Conservation (phyloP, 1,140 invertebrate species). For the Macrocentrus cingulum region DNA sequence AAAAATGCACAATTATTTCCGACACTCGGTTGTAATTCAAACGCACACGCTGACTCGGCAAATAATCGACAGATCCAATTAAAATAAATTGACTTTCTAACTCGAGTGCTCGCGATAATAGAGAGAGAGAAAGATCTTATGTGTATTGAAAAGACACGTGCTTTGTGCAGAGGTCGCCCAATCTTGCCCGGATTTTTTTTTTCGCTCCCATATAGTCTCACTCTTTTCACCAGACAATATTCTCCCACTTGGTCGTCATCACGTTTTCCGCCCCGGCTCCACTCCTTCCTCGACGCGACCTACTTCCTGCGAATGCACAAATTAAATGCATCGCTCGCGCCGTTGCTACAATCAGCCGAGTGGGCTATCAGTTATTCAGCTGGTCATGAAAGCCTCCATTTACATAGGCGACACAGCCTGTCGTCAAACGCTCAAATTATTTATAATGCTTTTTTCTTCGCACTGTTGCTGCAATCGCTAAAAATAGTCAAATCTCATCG, state of each 20-base stretch:
- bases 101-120: neutral
- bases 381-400: slow-evolving; percentile 28
- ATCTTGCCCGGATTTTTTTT: neutral
- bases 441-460: slow-evolving; percentile 21
- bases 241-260: slow-evolving; percentile 12
- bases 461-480: neutral
- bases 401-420: slow-evolving; percentile 26
- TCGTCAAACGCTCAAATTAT: slow-evolving; percentile 25
- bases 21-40: too few species aligned
- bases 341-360: slow-evolving; percentile 26
- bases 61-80: too few species aligned
- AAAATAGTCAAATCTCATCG: too few species aligned
- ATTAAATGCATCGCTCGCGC: slow-evolving; percentile 28
- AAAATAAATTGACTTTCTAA: too few species aligned
- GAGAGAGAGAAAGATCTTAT: neutral
- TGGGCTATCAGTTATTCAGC: slow-evolving; percentile 32
- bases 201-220: neutral
- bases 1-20: too few species aligned
- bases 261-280: neutral
- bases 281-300: slow-evolving; percentile 11
- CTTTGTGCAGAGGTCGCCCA: neutral
- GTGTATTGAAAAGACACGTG: neutral
- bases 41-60: too few species aligned
- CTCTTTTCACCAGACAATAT: neutral
- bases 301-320: slow-evolving; percentile 27